A percentile compares a stretch with the other conserved stretches of the same genome.
Conservation (phyloP, 2,113 vertebrate species). For the Labeo catla region DNA sequence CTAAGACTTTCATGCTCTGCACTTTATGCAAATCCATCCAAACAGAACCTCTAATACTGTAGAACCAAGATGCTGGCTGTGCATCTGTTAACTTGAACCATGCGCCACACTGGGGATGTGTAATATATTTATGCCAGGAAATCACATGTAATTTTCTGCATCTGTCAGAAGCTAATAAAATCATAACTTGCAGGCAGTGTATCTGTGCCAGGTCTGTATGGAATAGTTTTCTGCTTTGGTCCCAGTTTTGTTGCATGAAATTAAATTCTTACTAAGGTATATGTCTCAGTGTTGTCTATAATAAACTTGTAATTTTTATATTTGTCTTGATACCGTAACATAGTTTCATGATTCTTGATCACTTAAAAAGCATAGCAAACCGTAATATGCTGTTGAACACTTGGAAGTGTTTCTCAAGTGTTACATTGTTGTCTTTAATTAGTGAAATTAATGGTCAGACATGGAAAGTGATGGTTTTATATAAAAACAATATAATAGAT, state of each 20-base stretch:
- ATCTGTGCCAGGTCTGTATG: neutral
- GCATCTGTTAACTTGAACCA: neutral
- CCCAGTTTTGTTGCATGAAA: neutral
- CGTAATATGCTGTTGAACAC: neutral
- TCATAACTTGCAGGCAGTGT: neutral
- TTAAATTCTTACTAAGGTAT: too few relatives aligned
- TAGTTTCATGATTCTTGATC: neutral
- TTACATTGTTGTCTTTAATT: neutral
- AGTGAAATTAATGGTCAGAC: neutral
- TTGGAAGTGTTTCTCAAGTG: neutral
- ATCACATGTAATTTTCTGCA: neutral
- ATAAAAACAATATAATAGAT: neutral
- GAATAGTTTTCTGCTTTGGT: neutral
- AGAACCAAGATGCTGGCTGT: neutral
- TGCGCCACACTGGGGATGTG: neutral
- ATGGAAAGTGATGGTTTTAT: neutral
- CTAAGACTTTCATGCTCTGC: neutral
- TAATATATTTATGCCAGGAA: neutral
- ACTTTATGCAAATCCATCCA: neutral
- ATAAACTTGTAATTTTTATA: neutral
- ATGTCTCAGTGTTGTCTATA: neutral
- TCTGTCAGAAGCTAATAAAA: neutral
- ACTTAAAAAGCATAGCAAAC: neutral
- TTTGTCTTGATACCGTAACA: neutral
- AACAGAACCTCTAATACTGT: neutral